A percentile compares a stretch with the other conserved stretches of the same genome.
Conservation (phyloP, 1,140 invertebrate species). For the Drosophila cardini region DNA sequence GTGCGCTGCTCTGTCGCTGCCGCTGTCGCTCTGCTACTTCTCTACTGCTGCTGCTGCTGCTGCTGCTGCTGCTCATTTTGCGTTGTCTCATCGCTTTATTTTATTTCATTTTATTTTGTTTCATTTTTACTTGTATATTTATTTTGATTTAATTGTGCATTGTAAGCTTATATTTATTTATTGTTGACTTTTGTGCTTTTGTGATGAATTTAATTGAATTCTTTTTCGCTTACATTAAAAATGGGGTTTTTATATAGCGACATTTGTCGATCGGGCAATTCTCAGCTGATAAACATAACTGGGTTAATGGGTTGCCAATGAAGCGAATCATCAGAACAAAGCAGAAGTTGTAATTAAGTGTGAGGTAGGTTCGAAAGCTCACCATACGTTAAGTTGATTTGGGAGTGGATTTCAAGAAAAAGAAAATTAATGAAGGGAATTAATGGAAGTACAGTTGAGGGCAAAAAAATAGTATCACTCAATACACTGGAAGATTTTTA, state of each 20-base stretch:
- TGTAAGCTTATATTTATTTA: constrained; percentile 61
- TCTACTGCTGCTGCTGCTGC: constrained; percentile 46
- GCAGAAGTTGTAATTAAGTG: constrained; percentile 19
- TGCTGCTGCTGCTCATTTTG: constrained; percentile 59
- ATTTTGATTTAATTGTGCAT: constrained; percentile 74
- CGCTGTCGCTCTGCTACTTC: constrained; percentile 22
- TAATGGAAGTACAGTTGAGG: too few relatives aligned
- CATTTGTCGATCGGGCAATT: constrained; percentile 58
- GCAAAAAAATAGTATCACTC: too few relatives aligned
- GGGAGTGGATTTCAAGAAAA: too few relatives aligned
- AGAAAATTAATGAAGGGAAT: too few relatives aligned
- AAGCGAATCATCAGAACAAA: neutral
- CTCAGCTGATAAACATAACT: constrained; percentile 38
- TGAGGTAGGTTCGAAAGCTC: constrained; percentile 28
- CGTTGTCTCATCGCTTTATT: constrained; percentile 59
- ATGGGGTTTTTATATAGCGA: constrained; percentile 49
- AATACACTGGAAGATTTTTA: too few relatives aligned
- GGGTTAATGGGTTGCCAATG: constrained; percentile 42
- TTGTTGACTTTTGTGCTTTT: constrained; percentile 65
- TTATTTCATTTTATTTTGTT: constrained; percentile 33
- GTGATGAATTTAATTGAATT: constrained; percentile 62
- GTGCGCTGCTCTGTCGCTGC: neutral
- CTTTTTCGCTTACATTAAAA: constrained; percentile 51
- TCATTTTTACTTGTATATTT: constrained; percentile 22
- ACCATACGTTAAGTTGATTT: neutral